Percentiles rank a stretch among this genome's conserved stretches.
Conservation (phyloP, 2,113 vertebrate species). For the Lynx canadensis region DNA sequence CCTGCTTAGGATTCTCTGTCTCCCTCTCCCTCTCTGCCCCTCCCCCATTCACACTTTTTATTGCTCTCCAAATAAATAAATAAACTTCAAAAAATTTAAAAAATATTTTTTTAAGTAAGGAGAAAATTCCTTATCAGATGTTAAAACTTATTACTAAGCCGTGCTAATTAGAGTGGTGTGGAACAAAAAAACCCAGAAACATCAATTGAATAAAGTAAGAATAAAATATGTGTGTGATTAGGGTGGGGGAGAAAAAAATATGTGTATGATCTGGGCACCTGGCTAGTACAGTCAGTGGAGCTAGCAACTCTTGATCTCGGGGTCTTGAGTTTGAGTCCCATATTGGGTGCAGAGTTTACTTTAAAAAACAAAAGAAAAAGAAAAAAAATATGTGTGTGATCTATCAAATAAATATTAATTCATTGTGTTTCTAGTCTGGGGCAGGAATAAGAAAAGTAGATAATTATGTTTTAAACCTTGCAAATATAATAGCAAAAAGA, state of each 20-base stretch:
- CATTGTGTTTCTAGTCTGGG: background rate
- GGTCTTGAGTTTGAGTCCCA: too few relatives aligned
- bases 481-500: background rate
- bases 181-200: background rate
- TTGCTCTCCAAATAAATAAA: too few relatives aligned
- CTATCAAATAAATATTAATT: background rate
- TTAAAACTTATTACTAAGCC: background rate
- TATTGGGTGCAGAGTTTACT: too few relatives aligned
- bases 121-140: background rate
- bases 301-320: too few relatives aligned
- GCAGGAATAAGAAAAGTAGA: background rate
- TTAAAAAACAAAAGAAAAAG: too few relatives aligned
- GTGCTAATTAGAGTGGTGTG: background rate
- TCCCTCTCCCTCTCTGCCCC: too few relatives aligned
- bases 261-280: too few relatives aligned
- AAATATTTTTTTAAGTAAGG: background rate
- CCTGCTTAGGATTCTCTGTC: too few relatives aligned
- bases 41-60: too few relatives aligned
- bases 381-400: background rate
- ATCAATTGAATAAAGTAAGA: background rate
- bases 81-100: too few relatives aligned
- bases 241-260: too few relatives aligned
- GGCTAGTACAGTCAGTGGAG: too few relatives aligned
- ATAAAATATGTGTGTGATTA: background rate
- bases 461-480: background rate